Evolutionary conservation across 2,797 vertebrate species (phyloP), one percentile per base, ranked within the genome.

Genomic region (Melanotaenia boesemani): DNA sequence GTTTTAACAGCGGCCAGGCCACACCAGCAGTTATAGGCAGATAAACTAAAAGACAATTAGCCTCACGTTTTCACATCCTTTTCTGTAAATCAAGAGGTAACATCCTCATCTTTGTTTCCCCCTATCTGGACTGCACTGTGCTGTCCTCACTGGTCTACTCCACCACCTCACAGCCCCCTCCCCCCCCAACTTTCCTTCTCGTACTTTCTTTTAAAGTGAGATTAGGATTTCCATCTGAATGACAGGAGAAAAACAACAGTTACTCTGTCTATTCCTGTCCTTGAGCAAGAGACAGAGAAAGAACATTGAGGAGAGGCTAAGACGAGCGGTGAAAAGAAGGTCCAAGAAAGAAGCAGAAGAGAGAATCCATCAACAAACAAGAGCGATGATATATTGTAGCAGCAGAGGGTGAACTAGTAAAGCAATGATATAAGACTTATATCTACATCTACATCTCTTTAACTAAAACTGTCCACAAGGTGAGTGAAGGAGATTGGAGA

Each of bases 191-290:
- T 95, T 79, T 63, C 80, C 61, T 85, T 76, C 80, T 82, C 78
- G 84, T 85, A 84, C 89, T 90, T 82, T 89, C 86, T 92, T 91
- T 89, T 82, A 90, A 94, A 94, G 92, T 92, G 93, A 96, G 96
- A 97, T 97, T 96, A 96, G 95, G 95, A 97, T 98, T 98, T 97
- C 96, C 96, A 98, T 97, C 91, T 96, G 95, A 97, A 98, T 97
- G 95, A 94, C 90, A 93, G 94, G 93, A 96, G 95, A 94, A 94
- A 97, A 97, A 97, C 94, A 97, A 96, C 93, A 96, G 93, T 96
- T 95, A 96, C 94, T 95, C 94, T 94, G 94, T 95, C 95, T 92
- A 92, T 93, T 95, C 94, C 89, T 85, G 82, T 92, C 90, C 73
- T 63, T 90, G 77, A 93, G 84, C 61, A 66, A 63, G 70, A 70